These are phyloP conservation scores for Myotis daubentonii DNA, from an alignment of 2,797 vertebrate species.

Conservation along the genomic window DNA sequence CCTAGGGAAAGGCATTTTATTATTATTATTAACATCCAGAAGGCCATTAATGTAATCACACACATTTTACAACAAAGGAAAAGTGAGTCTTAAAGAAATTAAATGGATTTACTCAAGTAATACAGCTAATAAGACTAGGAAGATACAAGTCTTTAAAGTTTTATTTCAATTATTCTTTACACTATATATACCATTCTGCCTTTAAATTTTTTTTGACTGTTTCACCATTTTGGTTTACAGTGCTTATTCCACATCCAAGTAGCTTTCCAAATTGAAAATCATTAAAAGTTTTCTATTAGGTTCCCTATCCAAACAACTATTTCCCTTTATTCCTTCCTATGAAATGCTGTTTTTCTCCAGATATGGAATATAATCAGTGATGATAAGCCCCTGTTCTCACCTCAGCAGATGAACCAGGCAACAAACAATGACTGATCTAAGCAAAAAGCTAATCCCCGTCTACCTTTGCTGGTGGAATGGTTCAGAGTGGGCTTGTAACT, in stretches of 20 bases:
- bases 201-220: neutral
- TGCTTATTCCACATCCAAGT: neutral
- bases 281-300: constrained; percentile 23
- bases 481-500: neutral
- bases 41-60: neutral
- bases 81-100: neutral
- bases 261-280: neutral
- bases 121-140: neutral
- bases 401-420: neutral
- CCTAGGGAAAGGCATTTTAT: constrained; percentile 30
- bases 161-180: neutral
- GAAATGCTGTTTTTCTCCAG: neutral
- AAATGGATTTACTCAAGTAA: neutral
- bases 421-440: neutral
- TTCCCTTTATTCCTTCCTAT: constrained; percentile 37
- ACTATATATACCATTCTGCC: neutral
- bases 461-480: neutral
- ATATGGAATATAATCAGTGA: neutral
- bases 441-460: neutral
- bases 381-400: neutral
- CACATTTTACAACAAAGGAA: neutral
- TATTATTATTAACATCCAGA: constrained; percentile 13
- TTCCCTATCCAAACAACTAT: neutral
- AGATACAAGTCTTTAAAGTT: neutral
- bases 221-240: constrained; percentile 6